A percentile compares a stretch with the other conserved stretches of the same genome.
phyloP scores from a whole-genome alignment of 1,140 invertebrate genomes.

The Drosophila ercepeae region DNA sequence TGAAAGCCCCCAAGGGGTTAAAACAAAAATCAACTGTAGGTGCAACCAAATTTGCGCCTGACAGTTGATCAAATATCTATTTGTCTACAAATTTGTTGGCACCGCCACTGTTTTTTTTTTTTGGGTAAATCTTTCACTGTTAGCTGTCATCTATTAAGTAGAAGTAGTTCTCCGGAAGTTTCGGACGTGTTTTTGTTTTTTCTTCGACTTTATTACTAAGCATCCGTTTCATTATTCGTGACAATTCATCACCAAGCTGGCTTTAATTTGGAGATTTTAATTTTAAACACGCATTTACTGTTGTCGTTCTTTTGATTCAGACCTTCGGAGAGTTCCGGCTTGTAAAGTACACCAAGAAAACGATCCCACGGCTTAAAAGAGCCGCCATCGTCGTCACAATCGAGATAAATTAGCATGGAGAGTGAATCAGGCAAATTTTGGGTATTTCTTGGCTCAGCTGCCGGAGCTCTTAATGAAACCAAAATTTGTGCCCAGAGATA shows the following conservation, averaged over 20 bases:
- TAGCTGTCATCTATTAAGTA: slow-evolving; percentile 9
- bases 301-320: slow-evolving; percentile 34
- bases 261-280: slow-evolving; percentile 43
- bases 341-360: slow-evolving; percentile 40
- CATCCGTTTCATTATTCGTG: slow-evolving; percentile 68
- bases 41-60: slow-evolving; percentile 41
- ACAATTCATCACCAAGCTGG: slow-evolving; percentile 44
- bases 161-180: slow-evolving; percentile 47
- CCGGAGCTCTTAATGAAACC: slow-evolving; percentile 25
- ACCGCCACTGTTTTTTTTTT: neutral
- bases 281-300: slow-evolving; percentile 63
- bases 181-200: slow-evolving; percentile 60
- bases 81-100: slow-evolving; percentile 23
- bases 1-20: slow-evolving; percentile 3
- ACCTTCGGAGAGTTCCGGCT: slow-evolving; percentile 71
- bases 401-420: slow-evolving; percentile 65
- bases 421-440: slow-evolving; percentile 63
- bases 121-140: neutral
- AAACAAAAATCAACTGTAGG: slow-evolving; percentile 35
- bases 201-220: slow-evolving; percentile 38
- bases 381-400: slow-evolving; percentile 17
- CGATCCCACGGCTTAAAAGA: slow-evolving; percentile 58
- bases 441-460: slow-evolving; percentile 19
- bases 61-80: slow-evolving; percentile 21
- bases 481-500: slow-evolving; percentile 27